Evolutionary conservation across 2,113 vertebrate genomes (phyloP), one percentile per base, ranked within the genome.

Genomic region (Gorsachius goisagi): DNA sequence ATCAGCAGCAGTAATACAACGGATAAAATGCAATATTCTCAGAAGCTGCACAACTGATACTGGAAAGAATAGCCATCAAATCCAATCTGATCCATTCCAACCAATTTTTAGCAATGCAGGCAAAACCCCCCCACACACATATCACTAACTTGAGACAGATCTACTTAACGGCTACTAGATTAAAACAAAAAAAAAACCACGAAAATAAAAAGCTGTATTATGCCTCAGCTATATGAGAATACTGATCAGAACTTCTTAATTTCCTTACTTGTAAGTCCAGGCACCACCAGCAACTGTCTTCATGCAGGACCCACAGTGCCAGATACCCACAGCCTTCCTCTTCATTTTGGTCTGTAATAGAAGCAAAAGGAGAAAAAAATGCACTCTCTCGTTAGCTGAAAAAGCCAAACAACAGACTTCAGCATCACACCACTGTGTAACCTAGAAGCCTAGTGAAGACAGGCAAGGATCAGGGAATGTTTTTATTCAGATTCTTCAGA

Each of bases 301-400:
- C 98, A 98, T 99, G 98, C 99, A 99, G 91, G 99, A 99, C 23
- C 99, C 99, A 91, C 99, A 99, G 93, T 99, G 99, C 99, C 99
- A 99, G 98, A 99, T 99, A 44, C 99, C 99, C 58, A 99, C 99
- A 50, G 99, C 99, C 93, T 98, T 99, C 89, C 99, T 99, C 98
- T 99, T 99, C 99, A 99, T 99, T 97, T 99, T 99, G 35, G 99
- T 99, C 99, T 99, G 63, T 3, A 92, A 93, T 4, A 84, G 15
- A 88, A 41, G 4, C 1, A 12, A 41, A 44, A 30, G 41, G 41
- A 41, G 26, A 3, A 7, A 18, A 27, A 11, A 6, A 16, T 0
- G 4, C 12, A 23, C 5, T 33, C n/a, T 62, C 11, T 41, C 37
- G 60, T 45, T 33, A 92, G 33, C 21, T 90, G 47, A 82, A 88